These are phyloP conservation scores for Branchinecta lynchi DNA, from an alignment of 1,140 invertebrate species.

Conservation along the genomic window DNA sequence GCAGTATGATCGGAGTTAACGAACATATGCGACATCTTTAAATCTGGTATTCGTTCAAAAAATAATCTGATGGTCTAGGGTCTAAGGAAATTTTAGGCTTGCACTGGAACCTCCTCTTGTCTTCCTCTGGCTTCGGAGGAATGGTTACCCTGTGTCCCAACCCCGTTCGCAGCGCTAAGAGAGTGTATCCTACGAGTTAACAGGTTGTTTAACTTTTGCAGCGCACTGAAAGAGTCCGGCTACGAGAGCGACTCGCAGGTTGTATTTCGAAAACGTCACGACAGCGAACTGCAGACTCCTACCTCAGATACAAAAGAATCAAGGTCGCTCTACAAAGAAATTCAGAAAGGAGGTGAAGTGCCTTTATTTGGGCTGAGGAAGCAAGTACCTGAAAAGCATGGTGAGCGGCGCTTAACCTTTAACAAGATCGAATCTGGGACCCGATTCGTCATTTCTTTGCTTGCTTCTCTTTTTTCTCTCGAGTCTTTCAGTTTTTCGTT, in stretches of 20 bases:
- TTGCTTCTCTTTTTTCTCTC: slow-evolving; percentile 3
- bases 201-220: slow-evolving; percentile 28
- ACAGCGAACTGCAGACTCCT: slow-evolving; percentile 38
- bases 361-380: slow-evolving; percentile 72
- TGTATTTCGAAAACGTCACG: slow-evolving; percentile 51
- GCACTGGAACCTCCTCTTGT: too few species aligned
- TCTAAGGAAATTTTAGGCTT: too few species aligned
- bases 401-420: slow-evolving; percentile 35
- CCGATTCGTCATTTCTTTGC: slow-evolving; percentile 2
- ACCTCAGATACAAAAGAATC: slow-evolving; percentile 60
- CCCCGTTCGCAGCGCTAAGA: too few species aligned
- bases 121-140: too few species aligned
- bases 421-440: background rate
- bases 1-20: too few species aligned
- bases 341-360: slow-evolving; percentile 79
- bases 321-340: slow-evolving; percentile 59
- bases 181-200: too few species aligned
- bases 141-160: too few species aligned
- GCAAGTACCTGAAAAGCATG: slow-evolving; percentile 68
- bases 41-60: too few species aligned
- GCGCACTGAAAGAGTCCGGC: slow-evolving; percentile 67
- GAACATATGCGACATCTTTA: too few species aligned
- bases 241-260: slow-evolving; percentile 80
- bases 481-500: background rate
- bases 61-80: too few species aligned